Base-by-base conservation (phyloP, 2,888 invertebrate genomes). In the Eupsilia transversa region DNA sequence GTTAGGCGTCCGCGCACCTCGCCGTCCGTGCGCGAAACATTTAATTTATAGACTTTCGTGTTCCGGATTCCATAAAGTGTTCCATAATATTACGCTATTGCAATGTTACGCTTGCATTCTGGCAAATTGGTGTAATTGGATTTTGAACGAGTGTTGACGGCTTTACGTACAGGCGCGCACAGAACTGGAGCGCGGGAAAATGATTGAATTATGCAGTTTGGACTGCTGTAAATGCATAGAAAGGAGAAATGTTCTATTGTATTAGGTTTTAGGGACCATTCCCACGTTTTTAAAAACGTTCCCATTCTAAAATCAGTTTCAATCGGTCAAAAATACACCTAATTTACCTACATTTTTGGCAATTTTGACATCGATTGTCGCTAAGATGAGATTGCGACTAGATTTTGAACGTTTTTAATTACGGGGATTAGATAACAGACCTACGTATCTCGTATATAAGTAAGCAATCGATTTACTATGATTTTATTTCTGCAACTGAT, bases 41-140 rank as follows among this genome's bases (percentile, higher is more conserved):
- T 82, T 75, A 80, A 86, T 88, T 86, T 83, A 82, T 79, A 79
- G 68, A 59, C 78, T 79, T 82, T 82, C 77, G 80, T 80, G 74
- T 88, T 89, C 86, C 88, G 87, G 84, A 87, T 88, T 86, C 87
- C 80, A 78, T 74, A 67, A 77, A 80, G 68, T 77, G 75, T 89
- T 88, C 85, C 80, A 85, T 88, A 89, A 87, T 87, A 83, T 85
- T 85, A 86, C 86, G 77, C 61, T 65, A 83, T 85, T 82, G 71
- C 72, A 81, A 80, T 80, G 78, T 84, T 87, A 82, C 77, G 80
- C 81, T 79, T 82, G 74, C 71, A 69, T 75, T 69, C 70, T 65
- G 59, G 67, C 65, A 80, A 82, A 84, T 84, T 89, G 82, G 79
- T 77, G 84, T 76, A 85, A 89, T 83, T 65, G 57, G 59, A 56